Base-by-base conservation (phyloP, 2,888 invertebrate species). In the Xestia sexstrigata region DNA sequence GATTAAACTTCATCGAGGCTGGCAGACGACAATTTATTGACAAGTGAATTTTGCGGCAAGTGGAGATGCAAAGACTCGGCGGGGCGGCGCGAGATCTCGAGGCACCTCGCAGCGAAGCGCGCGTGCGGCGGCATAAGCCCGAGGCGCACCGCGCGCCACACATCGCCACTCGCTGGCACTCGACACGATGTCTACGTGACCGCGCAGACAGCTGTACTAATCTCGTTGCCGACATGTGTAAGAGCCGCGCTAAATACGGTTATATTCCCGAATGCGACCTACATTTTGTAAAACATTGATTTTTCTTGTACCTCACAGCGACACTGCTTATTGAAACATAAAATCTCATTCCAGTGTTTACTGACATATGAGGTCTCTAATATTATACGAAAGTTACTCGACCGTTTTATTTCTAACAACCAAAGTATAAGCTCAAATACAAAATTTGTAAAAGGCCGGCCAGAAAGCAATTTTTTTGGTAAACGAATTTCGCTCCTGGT, bases 191-290 rank as follows among this genome's bases (percentile, higher is more conserved):
- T 90, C 92, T 95, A 95, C 96, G 96, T 96, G 95, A 95, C 95
- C 92, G 92, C 92, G 96, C 96, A 96, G 95, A 94, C 93, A 91
- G 90, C 92, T 92, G 90, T 94, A 93, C 93, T 95, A 95, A 96
- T 95, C 92, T 92, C 90, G 90, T 94, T 90, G 79, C 84, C 85
- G 85, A 89, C 89, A 91, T 87, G 88, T 88, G 86, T 88, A 89
- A 90, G 87, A 88, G 89, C 84, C 75, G 74, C 58, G 85, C 88
- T 89, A 90, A 90, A 92, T 92, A 90, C 86, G 86, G 89, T 88
- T 87, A 88, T 87, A 87, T 52, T 86, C 62, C 68, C 66, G n/a
- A 76, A 76, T 70, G 79, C 76, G 81, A 87, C 80, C 86, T 78
- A 88, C 73, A 87, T 86, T 70, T 79, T 71, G 35, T 67, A 74